Percentiles rank a stretch among this genome's conserved stretches.
Evolutionary conservation across 2,888 invertebrate genomes (phyloP).

Genomic region (Scaptomyza caliginosa): DNA sequence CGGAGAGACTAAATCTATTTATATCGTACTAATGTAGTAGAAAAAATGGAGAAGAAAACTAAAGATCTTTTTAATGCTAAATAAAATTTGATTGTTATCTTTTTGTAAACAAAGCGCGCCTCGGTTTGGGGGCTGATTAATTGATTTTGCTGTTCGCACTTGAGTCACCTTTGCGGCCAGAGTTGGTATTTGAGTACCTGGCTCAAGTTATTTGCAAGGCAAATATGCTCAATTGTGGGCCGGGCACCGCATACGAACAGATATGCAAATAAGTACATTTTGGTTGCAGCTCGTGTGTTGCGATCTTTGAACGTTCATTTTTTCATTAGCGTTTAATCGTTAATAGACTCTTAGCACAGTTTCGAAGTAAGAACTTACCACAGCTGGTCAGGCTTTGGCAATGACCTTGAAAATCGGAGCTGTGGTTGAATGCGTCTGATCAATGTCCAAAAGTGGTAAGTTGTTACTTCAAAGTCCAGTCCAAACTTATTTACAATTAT

Average conservation of each 20-base stretch:
- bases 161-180: constrained; percentile 4
- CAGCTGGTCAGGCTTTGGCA: constrained; percentile 4
- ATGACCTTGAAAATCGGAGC: constrained; percentile 44
- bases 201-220: constrained; percentile 25
- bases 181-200: constrained; percentile 3
- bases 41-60: constrained; percentile 18
- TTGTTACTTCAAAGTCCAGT: too few relatives aligned
- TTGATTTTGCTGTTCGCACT: not conserved
- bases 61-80: constrained; percentile 39
- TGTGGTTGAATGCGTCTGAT: constrained; percentile 6
- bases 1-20: constrained; percentile 52
- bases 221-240: constrained; percentile 16
- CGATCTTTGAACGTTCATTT: constrained; percentile 30
- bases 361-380: constrained; percentile 5
- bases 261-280: constrained; percentile 1
- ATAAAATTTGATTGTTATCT: constrained; percentile 36
- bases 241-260: not conserved
- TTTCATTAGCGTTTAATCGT: constrained; percentile 49
- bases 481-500: not conserved
- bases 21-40: constrained; percentile 22
- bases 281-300: constrained; percentile 19
- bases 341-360: constrained; percentile 35
- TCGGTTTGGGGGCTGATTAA: not conserved
- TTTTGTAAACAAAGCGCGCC: constrained; percentile 12
- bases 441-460: constrained; percentile 32